Conservation (phyloP, 2,797 vertebrate genomes). For the Tympanoctomys barrerae region DNA sequence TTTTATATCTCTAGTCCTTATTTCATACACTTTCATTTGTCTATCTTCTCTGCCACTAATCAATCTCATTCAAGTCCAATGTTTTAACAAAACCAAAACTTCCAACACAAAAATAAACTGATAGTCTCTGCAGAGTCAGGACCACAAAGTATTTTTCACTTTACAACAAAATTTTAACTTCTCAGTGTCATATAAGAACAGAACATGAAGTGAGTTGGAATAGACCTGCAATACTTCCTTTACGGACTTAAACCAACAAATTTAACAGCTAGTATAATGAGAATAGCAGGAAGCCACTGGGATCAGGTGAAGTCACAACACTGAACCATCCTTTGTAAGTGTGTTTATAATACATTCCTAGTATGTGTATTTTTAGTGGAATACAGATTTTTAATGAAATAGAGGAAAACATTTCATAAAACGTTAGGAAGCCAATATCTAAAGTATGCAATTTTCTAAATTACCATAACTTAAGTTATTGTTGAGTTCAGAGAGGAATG, state of each 20-base stretch:
- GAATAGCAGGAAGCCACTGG: neutral
- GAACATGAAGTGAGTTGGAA: neutral
- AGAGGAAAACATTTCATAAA: slow-evolving; percentile 68
- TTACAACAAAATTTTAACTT: slow-evolving; percentile 36
- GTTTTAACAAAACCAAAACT: neutral
- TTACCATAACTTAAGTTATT: slow-evolving; percentile 80
- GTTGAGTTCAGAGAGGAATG: slow-evolving; percentile 64
- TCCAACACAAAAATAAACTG: neutral
- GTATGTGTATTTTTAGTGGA: slow-evolving; percentile 75
- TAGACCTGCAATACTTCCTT: neutral
- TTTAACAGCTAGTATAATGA: neutral
- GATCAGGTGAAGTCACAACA: neutral
- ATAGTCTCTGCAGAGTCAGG: neutral
- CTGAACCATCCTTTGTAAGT: neutral
- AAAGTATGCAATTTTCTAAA: slow-evolving; percentile 82
- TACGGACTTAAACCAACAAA: neutral
- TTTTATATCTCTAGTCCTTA: neutral
- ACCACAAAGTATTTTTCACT: neutral
- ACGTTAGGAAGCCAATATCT: slow-evolving; percentile 68
- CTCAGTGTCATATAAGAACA: neutral
- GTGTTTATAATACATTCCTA: slow-evolving; percentile 73
- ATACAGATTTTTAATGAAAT: slow-evolving; percentile 68
- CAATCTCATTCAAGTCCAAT: neutral
- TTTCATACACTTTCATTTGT: neutral
- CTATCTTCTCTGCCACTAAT: neutral